Conservation (phyloP, 2,113 vertebrate genomes). For the Pelecanoides urinatrix region DNA sequence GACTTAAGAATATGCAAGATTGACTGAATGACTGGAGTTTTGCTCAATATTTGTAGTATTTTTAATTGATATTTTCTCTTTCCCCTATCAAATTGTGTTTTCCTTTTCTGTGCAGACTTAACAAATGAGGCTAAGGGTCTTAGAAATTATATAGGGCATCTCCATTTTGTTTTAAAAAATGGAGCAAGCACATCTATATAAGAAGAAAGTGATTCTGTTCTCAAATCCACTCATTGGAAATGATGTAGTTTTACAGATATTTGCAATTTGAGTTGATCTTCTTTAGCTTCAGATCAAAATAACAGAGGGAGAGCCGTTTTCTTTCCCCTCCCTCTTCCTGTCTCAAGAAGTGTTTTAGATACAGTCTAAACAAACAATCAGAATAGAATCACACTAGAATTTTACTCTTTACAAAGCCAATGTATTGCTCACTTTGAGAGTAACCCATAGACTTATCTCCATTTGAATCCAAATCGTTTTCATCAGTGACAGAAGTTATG, state of each 20-base stretch:
- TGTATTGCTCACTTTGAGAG: background rate
- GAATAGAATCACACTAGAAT: background rate
- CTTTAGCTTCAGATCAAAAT: background rate
- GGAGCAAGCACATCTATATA: background rate
- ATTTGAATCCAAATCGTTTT: background rate
- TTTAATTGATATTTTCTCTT: background rate
- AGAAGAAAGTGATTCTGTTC: background rate
- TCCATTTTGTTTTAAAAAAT: background rate
- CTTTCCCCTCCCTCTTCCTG: background rate
- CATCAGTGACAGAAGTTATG: background rate
- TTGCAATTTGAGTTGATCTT: background rate
- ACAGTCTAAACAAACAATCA: background rate
- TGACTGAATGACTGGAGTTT: conserved; percentile 20
- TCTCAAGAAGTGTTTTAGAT: background rate
- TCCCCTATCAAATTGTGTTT: background rate
- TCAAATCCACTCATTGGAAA: background rate
- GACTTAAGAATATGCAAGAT: background rate
- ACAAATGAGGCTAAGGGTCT: background rate
- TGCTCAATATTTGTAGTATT: background rate
- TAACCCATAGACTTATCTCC: background rate
- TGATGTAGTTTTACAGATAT: background rate
- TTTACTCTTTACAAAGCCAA: background rate
- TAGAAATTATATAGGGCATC: background rate
- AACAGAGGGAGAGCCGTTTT: background rate
- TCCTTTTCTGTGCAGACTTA: background rate